Evolutionary conservation across 2,797 vertebrate species (phyloP).

Genomic region (Australoheros facetus): DNA sequence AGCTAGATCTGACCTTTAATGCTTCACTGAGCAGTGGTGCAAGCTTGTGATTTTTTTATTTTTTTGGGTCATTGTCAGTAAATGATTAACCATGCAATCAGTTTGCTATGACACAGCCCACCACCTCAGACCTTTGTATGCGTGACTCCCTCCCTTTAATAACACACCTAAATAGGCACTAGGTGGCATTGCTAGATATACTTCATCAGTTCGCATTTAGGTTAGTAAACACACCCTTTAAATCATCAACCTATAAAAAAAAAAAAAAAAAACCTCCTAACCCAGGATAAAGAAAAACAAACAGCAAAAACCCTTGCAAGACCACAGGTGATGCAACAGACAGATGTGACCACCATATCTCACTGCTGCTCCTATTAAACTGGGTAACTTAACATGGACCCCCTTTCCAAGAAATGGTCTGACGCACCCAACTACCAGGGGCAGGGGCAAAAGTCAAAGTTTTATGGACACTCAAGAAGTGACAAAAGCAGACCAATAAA

Average conservation of each 20-base stretch:
- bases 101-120: conserved; percentile 18
- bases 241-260: not conserved
- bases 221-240: not conserved
- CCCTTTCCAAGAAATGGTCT: conserved; percentile 43
- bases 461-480: conserved; percentile 11
- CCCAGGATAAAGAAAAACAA: not conserved
- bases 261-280: not conserved
- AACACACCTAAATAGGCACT: conserved; percentile 3
- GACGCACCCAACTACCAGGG: conserved; percentile 49
- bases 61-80: conserved; percentile 5
- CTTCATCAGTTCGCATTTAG: not conserved
- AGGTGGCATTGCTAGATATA: not conserved
- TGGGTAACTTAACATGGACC: conserved; percentile 38
- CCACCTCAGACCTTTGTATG: conserved; percentile 16
- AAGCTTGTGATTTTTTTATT: not conserved
- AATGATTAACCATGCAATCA: conserved; percentile 45
- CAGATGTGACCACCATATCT: conserved; percentile 33
- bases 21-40: not conserved
- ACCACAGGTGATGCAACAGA: not conserved
- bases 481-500: not conserved
- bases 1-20: conserved; percentile 5
- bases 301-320: not conserved
- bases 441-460: conserved; percentile 20
- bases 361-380: conserved; percentile 13
- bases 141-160: not conserved